Evolutionary conservation across 1,140 invertebrate genomes (phyloP), one percentile per base, ranked within the genome.

Genomic region (Ceratitis capitata): DNA sequence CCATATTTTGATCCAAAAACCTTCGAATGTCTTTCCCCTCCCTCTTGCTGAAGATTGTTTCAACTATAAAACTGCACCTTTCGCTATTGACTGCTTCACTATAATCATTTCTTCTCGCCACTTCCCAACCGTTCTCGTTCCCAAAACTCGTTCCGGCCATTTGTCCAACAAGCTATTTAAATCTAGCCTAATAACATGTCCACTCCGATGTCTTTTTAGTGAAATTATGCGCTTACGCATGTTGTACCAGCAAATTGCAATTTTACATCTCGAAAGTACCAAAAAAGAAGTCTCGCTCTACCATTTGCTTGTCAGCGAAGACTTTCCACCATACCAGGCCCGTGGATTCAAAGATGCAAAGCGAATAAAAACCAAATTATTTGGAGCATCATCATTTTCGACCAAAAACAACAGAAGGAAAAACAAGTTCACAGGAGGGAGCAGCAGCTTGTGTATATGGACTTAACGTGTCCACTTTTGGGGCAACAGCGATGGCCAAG

Each of bases 141-240:
- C n/a, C n/a, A n/a, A n/a, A n/a, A n/a, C n/a, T n/a, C n/a, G n/a
- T 78, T 78, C 69, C 39, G 39, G 39, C 39, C 39, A 78, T 78
- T 78, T 78, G 69, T 78, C 42, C 2, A 78, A 78, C 69, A 78
- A 23, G 39, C 69, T 9, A 78, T 26, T 78, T 23, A 47, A 78
- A 78, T 78, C 39, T 23, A n/a, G n/a, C 39, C 69, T 78, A 78
- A 78, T 78, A 45, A 45, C 32, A 45, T 78, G 69, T 78, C 39
- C 35, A 47, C 39, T 47, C 39, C 23, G 39, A 78, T 39, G 23
- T 26, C 69, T 35, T 23, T n/a, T 26, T 78, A 16, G 35, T 78
- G 32, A 6, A 45, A 12, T 74, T 74, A 74, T 74, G 69, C 35
- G 39, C 69, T 74, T 42, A 74, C 69, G 69, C 69, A 74, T 74